phyloP scores from a whole-genome alignment of 2,888 invertebrate species.

The Pyrgus malvae region DNA sequence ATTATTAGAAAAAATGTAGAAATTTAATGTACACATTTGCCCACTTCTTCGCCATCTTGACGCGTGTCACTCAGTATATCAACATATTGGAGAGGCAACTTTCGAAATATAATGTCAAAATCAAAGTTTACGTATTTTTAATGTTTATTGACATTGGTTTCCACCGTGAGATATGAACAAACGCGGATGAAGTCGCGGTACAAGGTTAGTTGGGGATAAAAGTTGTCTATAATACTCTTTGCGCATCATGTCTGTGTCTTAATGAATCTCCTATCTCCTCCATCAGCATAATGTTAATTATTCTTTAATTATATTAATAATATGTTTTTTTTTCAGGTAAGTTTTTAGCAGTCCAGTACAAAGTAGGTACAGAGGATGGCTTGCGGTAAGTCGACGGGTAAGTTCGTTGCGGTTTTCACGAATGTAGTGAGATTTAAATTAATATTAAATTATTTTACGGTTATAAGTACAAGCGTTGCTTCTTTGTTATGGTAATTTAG shows the following conservation, averaged over 20 bases:
- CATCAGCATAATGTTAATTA: slow-evolving; percentile 19
- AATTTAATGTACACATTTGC: no score
- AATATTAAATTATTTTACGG: slow-evolving; percentile 5
- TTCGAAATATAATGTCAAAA: no score
- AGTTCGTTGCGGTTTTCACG: slow-evolving; percentile 1
- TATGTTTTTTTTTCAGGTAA: slow-evolving; percentile 34
- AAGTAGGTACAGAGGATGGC: background rate
- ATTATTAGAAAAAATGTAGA: no score
- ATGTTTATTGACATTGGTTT: no score
- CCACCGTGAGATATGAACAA: no score
- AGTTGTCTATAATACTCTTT: background rate
- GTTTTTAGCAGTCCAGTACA: slow-evolving; percentile 15
- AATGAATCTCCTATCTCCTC: slow-evolving; percentile 17
- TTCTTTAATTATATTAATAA: slow-evolving; percentile 25
- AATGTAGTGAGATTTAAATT: background rate
- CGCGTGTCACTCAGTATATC: no score
- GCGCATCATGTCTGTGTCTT: slow-evolving; percentile 15
- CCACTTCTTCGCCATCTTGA: no score
- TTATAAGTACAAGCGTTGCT: background rate
- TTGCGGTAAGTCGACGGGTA: slow-evolving; percentile 5
- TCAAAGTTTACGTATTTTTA: no score
- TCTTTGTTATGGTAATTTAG: slow-evolving; percentile 10
- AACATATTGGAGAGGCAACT: no score
- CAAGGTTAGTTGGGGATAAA: no score
- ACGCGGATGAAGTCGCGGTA: no score